Evolutionary conservation across 2,888 invertebrate species (phyloP), one percentile per base, ranked within the genome.

Genomic region (Neuroscelio doddi): DNA sequence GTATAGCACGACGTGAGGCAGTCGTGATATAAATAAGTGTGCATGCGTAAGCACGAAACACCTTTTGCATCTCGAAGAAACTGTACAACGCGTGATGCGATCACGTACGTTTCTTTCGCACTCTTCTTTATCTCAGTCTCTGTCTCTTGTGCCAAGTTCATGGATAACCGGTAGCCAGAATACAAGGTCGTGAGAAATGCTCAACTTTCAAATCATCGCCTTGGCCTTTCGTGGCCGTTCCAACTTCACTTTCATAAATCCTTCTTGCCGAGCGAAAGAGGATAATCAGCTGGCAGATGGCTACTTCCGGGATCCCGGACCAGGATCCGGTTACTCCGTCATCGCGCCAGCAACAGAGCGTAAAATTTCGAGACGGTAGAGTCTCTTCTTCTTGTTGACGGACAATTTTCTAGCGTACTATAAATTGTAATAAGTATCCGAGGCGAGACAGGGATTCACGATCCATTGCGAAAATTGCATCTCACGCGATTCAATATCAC

Each of bases 171-270:
- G 69, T 64, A 69, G 66, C 66, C 62, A 63, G 53, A 59, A 61
- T 59, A 57, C 75, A 75, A 75, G 75, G 75, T 73, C 75, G 72
- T 75, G 75, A 73, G 75, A 75, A 73, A 69, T 68, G 66, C 68
- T 73, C 70, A 72, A 69, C 73, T 73, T 70, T 73, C 67, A 52
- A 68, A 68, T 72, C 70, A 71, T 72, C 68, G 69, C 61, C 70
- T 69, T 67, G 64, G 61, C 68, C 65, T 59, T 27, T 49, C 58
- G 51, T 36, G 44, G 41, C 34, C 44, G 46, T 50, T 45, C 46
- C 53, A 62, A 45, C 65, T 65, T 65, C 68, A 69, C 68, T 69
- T 70, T 68, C 68, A 61, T 66, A 61, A 66, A 69, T 69, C 64
- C 46, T 53, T 49, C 58, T 44, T 32, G 38, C 38, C 29, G 57